Base-by-base conservation (phyloP, 2,888 invertebrate genomes). In the Lepidochrysops patricia region DNA sequence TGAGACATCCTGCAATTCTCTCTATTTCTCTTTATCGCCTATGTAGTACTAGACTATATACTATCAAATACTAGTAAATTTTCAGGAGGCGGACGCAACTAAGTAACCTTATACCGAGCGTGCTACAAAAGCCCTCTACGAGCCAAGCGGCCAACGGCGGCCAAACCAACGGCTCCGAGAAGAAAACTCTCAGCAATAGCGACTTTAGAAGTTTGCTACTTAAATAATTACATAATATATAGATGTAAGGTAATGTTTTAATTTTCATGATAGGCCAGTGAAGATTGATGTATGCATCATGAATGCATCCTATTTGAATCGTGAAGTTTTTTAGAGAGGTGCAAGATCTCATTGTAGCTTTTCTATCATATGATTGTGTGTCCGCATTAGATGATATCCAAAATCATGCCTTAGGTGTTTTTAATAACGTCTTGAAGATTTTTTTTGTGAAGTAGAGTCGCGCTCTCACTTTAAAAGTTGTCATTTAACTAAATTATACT, bases 161-260 rank as follows among this genome's bases (percentile, higher is more conserved):
- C 58, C 67, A 69, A 15, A 65, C 66, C 60, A 73, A 70, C 62
- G 73, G 73, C 9, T 68, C 72, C 19, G 69, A 69, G 4, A 77
- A 78, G 50, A 73, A 70, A 58, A 77, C 84, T 19, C 76, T 91
- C 67, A 86, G 77, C 67, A 92, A 92, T 75, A 82, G 78, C 60
- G 91, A 92, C 72, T 92, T 92, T 66, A 82, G 91, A 69, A 85
- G 77, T 64, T 76, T 91, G 83, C 77, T 92, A 62, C 82, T 91
- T 54, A 76, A 81, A 60, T 76, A 83, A 67, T 75, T 43, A 26
- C 15, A 29, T 52, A 15, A 29, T n/a, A n/a, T n/a, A 26, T 19
- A 52, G 13, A 13, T 58, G n/a, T 58, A 58, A 48, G 58, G 54
- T 54, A 3, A 25, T 27, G 26, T 27, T 52, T 29, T 19, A 1